phyloP scores from a whole-genome alignment of 2,797 vertebrate species.

The Botia almorhae region DNA sequence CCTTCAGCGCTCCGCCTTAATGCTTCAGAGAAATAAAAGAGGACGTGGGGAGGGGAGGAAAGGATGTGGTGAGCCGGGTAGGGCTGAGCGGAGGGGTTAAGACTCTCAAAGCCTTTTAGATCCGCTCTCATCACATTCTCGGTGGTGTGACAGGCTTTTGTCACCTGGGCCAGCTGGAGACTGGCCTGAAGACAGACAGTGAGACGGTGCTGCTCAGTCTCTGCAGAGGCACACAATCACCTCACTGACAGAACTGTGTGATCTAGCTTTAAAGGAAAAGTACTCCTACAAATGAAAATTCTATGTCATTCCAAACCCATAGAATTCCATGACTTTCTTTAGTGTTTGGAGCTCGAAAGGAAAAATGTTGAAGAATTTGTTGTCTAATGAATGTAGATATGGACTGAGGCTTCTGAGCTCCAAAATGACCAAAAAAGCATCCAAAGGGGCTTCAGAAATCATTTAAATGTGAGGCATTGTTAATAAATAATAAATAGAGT shows the following conservation, averaged over 20 bases:
- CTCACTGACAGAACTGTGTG: neutral
- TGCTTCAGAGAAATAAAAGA: slow-evolving; percentile 52
- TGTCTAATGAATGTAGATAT: neutral
- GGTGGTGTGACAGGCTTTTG: slow-evolving; percentile 72
- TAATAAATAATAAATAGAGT: too few relatives aligned
- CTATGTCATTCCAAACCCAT: too few relatives aligned
- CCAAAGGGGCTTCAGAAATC: too few relatives aligned
- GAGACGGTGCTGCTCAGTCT: slow-evolving; percentile 28
- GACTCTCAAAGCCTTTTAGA: slow-evolving; percentile 76
- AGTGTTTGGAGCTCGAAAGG: neutral
- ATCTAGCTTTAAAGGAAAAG: neutral
- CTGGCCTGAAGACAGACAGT: slow-evolving; percentile 33
- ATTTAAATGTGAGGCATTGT: too few relatives aligned
- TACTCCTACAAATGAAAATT: neutral
- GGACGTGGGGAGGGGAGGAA: slow-evolving; percentile 36
- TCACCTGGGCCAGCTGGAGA: slow-evolving; percentile 55
- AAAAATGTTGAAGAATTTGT: neutral
- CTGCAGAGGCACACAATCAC: neutral
- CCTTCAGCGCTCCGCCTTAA: slow-evolving; percentile 42
- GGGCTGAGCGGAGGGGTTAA: slow-evolving; percentile 67
- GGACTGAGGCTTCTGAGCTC: neutral
- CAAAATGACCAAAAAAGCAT: neutral
- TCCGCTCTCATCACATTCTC: slow-evolving; percentile 74
- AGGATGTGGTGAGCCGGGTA: slow-evolving; percentile 50
- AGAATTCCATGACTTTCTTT: neutral